Percentiles rank a stretch among this genome's conserved stretches.
phyloP scores from a whole-genome alignment of 2,888 invertebrate species.

The Hanleya hanleyi region DNA sequence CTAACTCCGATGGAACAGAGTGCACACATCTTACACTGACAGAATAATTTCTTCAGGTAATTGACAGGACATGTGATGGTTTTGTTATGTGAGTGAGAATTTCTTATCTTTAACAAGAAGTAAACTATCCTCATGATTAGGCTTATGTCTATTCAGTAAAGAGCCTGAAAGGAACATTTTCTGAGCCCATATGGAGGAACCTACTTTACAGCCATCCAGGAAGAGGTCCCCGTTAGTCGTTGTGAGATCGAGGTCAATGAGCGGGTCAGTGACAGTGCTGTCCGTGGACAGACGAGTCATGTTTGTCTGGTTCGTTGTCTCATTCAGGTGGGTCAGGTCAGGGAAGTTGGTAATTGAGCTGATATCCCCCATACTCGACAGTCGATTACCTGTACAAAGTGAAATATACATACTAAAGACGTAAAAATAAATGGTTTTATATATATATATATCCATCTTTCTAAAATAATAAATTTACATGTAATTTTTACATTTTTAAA shows the following conservation, averaged over 20 bases:
- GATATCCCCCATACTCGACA: constrained; percentile 36
- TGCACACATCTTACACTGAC: no score
- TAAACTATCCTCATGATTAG: not conserved
- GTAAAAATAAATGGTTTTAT: not conserved
- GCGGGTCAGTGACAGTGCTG: constrained; percentile 19
- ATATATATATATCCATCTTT: no score
- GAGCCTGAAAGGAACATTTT: no score
- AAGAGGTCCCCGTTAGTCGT: constrained; percentile 85
- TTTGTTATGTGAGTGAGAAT: no score
- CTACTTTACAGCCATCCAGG: constrained; percentile 90
- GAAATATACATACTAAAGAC: not conserved
- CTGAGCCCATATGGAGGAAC: not conserved
- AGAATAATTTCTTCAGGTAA: no score
- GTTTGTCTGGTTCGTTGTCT: constrained; percentile 41
- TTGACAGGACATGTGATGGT: no score
- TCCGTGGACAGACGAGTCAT: not conserved
- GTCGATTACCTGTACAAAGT: not conserved
- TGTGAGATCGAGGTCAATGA: constrained; percentile 78
- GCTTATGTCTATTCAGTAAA: not conserved
- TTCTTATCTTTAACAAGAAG: no score
- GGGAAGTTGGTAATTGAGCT: constrained; percentile 54
- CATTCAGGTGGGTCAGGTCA: constrained; percentile 57
- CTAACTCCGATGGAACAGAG: no score
- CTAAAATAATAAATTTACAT: no score
- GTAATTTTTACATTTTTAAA: no score